A percentile compares a stretch with the other conserved stretches of the same genome.
Conservation (phyloP, 2,888 invertebrate species). For the Notodonta ziczac region DNA sequence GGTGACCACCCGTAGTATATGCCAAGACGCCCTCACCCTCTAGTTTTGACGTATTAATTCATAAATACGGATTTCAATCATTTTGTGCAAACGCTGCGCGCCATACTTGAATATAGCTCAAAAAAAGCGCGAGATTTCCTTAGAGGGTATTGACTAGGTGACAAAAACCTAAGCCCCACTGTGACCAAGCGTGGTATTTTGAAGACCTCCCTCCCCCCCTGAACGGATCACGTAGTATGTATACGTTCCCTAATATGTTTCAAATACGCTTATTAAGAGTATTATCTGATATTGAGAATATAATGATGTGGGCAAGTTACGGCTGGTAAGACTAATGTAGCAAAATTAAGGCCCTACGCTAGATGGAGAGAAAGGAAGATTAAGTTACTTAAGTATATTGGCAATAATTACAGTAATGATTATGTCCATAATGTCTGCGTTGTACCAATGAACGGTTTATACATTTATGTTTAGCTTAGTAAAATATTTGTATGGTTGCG, state of each 20-base stretch:
- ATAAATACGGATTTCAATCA: no score
- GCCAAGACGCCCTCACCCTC: no score
- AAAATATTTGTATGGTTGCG: not conserved
- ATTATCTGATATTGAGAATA: constrained; percentile 53
- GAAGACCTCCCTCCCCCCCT: no score
- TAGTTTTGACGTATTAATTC: no score
- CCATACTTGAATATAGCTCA: no score
- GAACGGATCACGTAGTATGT: no score
- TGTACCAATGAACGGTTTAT: not conserved
- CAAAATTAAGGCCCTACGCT: constrained; percentile 42
- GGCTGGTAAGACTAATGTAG: constrained; percentile 39
- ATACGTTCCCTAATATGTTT: constrained; percentile 31
- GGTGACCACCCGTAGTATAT: no score
- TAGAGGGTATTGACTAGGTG: no score
- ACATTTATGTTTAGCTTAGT: not conserved
- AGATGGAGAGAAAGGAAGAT: constrained; percentile 39
- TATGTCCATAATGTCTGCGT: constrained; percentile 17
- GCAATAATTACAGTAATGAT: constrained; percentile 37
- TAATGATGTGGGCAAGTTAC: constrained; percentile 44
- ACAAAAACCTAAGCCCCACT: no score
- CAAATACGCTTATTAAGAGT: constrained; percentile 45
- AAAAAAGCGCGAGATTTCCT: no score
- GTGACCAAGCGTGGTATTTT: no score
- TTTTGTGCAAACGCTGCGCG: no score
- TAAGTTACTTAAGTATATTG: constrained; percentile 38